phyloP scores from a whole-genome alignment of 2,888 invertebrate genomes.

The Ectropis crepuscularia region DNA sequence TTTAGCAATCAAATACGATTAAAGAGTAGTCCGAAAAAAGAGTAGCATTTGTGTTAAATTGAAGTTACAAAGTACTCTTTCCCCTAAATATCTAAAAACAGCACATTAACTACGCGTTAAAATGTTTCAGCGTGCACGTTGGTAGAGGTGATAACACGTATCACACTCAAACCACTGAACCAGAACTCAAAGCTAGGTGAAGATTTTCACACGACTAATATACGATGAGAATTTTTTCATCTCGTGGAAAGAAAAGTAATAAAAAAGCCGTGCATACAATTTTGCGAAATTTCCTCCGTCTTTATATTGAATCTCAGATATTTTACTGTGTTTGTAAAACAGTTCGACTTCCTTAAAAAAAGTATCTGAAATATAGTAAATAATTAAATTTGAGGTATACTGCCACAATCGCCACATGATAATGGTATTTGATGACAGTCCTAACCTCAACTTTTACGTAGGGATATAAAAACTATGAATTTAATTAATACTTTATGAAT shows the following conservation, averaged over 20 bases:
- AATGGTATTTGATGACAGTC: no score
- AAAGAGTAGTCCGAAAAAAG: neutral
- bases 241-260: conserved; percentile 4
- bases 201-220: conserved; percentile 9
- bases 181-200: conserved; percentile 24
- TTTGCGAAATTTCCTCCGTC: no score
- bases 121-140: neutral
- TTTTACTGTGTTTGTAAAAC: neutral
- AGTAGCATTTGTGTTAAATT: neutral
- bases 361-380: no score
- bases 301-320: neutral
- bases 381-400: no score
- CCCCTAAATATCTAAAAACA: neutral
- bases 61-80: neutral
- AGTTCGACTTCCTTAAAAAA: no score
- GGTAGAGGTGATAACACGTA: conserved; percentile 41
- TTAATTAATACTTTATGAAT: no score
- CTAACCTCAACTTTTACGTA: no score
- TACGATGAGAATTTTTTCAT: conserved; percentile 9
- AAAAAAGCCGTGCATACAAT: neutral
- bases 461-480: no score
- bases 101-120: conserved; percentile 7
- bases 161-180: conserved; percentile 46
- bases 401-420: no score
- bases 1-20: neutral